These are phyloP conservation scores for Theristicus caerulescens DNA, from an alignment of 2,113 vertebrate genomes.

Conservation along the genomic window DNA sequence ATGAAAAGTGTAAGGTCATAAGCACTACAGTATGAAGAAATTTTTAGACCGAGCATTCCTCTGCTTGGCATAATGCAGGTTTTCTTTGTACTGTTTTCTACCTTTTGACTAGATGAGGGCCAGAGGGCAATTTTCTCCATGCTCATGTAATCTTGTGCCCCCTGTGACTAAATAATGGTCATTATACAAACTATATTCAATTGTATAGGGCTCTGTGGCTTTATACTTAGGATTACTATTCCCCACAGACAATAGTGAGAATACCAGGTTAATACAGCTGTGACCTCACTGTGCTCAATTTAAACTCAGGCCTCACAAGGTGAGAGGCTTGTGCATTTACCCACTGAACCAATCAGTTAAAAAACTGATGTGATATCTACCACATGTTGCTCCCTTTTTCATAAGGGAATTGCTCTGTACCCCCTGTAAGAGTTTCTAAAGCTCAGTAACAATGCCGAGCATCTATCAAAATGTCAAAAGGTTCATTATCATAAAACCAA, in stretches of 20 bases:
- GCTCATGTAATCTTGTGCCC: slow-evolving; percentile 76
- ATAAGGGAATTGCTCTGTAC: slow-evolving; percentile 68
- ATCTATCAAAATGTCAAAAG: slow-evolving; percentile 81
- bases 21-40: slow-evolving; percentile 55
- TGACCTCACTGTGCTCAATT: slow-evolving; percentile 74
- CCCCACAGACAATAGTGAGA: slow-evolving; percentile 67
- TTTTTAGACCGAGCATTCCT: slow-evolving; percentile 70
- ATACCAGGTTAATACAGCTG: slow-evolving; percentile 77
- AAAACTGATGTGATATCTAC: slow-evolving; percentile 73
- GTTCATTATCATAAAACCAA: slow-evolving; percentile 77
- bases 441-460: slow-evolving; percentile 73
- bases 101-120: slow-evolving; percentile 76
- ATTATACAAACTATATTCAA: slow-evolving; percentile 76
- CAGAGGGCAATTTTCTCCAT: slow-evolving; percentile 82
- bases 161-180: slow-evolving; percentile 83
- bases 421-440: slow-evolving; percentile 75
- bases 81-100: slow-evolving; percentile 73
- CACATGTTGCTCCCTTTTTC: slow-evolving; percentile 80
- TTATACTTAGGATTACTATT: slow-evolving; percentile 71
- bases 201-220: slow-evolving; percentile 67
- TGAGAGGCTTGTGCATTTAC: slow-evolving; percentile 73
- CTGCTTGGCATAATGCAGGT: slow-evolving; percentile 71
- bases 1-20: slow-evolving; percentile 69
- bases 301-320: slow-evolving; percentile 73
- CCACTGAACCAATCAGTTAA: slow-evolving; percentile 70